phyloP scores from a whole-genome alignment of 2,113 vertebrate genomes.

The Tragelaphus imberbis region DNA sequence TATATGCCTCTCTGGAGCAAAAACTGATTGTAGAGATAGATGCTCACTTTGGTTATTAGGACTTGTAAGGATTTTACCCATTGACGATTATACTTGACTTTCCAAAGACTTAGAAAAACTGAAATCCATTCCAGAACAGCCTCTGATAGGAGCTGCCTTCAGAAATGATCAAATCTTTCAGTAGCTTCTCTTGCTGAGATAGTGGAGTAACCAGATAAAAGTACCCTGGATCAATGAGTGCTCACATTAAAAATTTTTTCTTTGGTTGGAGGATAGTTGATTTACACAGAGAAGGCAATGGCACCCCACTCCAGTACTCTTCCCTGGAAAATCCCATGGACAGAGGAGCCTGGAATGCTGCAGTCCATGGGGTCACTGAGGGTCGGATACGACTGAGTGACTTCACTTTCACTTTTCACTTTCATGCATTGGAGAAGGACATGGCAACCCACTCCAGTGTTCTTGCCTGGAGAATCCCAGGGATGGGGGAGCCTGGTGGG shows the following conservation, averaged over 20 bases:
- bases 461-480: too few species aligned
- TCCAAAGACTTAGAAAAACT: background rate
- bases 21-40: background rate
- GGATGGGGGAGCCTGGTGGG: too few species aligned
- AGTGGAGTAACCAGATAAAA: background rate
- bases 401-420: too few species aligned
- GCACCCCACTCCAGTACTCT: too few species aligned
- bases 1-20: background rate
- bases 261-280: background rate
- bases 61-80: background rate
- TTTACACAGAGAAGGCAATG: background rate
- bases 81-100: background rate
- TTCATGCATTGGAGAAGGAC: too few species aligned
- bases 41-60: background rate
- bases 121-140: background rate
- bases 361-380: too few species aligned
- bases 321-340: too few species aligned
- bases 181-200: background rate
- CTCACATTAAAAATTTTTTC: background rate
- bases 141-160: background rate
- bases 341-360: too few species aligned
- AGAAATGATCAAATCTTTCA: background rate
- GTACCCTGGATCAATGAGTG: background rate
- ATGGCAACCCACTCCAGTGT: too few species aligned
- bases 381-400: too few species aligned